phyloP scores from a whole-genome alignment of 2,113 vertebrate species.

The Lynx canadensis region DNA sequence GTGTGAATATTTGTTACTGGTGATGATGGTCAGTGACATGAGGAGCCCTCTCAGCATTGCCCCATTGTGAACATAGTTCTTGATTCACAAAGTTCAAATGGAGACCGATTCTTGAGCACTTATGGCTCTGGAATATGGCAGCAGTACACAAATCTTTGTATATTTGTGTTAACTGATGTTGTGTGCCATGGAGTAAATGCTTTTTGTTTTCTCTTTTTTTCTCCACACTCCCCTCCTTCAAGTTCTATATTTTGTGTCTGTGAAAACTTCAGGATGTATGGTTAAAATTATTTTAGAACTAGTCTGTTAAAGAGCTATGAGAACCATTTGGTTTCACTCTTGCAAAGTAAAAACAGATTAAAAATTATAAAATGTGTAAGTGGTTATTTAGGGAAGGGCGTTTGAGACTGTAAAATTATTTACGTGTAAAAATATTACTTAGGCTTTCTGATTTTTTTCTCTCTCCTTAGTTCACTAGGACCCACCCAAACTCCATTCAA shows the following conservation, averaged over 20 bases:
- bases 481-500: not conserved
- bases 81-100: conserved; percentile 19
- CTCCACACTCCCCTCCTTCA: not conserved
- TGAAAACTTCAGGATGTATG: not conserved
- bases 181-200: not conserved
- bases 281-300: conserved; percentile 20
- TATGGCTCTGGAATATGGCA: conserved; percentile 49
- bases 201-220: not conserved
- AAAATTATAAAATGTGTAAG: conserved; percentile 16
- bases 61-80: not conserved
- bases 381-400: conserved; percentile 20
- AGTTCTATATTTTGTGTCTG: not conserved
- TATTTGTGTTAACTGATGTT: conserved; percentile 22
- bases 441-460: not conserved
- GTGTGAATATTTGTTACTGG: not conserved
- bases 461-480: not conserved
- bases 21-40: not conserved
- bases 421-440: conserved; percentile 32
- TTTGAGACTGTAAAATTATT: conserved; percentile 38
- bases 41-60: not conserved
- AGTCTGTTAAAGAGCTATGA: conserved; percentile 1
- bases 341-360: conserved; percentile 23
- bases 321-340: conserved; percentile 14
- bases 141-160: not conserved
- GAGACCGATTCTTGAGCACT: not conserved